Evolutionary conservation across 92 coral and sea anemone species (phyloP).

Genomic region (Zoanthus sansibaricus): DNA sequence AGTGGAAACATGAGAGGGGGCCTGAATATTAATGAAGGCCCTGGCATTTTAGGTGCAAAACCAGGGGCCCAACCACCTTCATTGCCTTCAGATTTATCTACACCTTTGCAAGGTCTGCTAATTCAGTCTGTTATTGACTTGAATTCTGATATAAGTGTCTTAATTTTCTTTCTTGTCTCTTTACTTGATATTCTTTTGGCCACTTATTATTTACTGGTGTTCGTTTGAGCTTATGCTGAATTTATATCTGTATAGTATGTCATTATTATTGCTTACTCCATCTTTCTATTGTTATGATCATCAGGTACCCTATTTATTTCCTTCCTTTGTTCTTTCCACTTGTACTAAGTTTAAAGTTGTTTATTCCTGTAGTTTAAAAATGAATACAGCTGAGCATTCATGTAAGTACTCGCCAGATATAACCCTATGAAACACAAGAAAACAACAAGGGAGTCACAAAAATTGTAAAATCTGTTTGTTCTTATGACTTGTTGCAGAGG

Average conservation of each 20-base stretch:
- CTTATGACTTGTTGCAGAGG: no score
- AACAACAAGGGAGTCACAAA: no score
- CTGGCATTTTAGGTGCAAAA: conserved; percentile 93
- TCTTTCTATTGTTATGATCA: not conserved
- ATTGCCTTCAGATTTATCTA: conserved; percentile 53
- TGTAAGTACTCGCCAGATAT: no score
- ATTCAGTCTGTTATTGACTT: conserved; percentile 31
- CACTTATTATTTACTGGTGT: not conserved
- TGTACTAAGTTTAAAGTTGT: no score
- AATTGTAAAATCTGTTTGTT: no score
- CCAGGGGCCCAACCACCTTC: conserved; percentile 79
- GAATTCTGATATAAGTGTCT: not conserved
- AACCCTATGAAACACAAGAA: no score
- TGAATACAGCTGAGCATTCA: no score
- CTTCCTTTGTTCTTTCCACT: no score
- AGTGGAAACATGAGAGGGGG: conserved; percentile 58
- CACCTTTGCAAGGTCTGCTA: conserved; percentile 72
- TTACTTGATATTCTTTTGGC: not conserved
- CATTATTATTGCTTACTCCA: not conserved
- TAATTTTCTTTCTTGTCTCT: conserved; percentile 5
- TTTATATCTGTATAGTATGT: not conserved
- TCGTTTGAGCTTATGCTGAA: not conserved
- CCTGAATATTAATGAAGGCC: conserved; percentile 73
- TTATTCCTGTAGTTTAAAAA: no score
- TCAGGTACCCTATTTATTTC: no score